Percentiles rank a stretch among this genome's conserved stretches.
Evolutionary conservation across 1,140 invertebrate genomes (phyloP).

Genomic region (Zaprionus gabonicus): DNA sequence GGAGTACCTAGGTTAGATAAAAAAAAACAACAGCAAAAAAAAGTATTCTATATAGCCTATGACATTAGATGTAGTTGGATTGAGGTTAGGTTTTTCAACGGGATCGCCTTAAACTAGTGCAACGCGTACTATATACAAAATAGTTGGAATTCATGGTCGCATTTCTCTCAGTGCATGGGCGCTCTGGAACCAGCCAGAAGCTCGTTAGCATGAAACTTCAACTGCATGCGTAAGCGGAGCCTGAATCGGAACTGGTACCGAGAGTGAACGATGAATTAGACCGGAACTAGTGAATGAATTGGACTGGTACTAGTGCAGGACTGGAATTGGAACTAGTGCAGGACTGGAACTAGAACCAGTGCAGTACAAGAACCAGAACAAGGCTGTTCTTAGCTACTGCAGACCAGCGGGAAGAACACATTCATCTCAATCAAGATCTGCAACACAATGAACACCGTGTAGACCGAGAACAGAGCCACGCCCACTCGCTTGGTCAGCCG

Average conservation of each 20-base stretch:
- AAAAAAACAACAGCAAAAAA: not conserved
- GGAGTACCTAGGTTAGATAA: slow-evolving; percentile 37
- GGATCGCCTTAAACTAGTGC: not conserved
- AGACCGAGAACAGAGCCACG: slow-evolving; percentile 86
- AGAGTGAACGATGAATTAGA: not conserved
- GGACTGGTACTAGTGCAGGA: not conserved
- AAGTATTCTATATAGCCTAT: slow-evolving; percentile 6
- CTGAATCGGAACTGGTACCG: not conserved
- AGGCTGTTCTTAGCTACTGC: slow-evolving; percentile 46
- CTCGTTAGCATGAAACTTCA: slow-evolving; percentile 27
- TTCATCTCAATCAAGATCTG: slow-evolving; percentile 84
- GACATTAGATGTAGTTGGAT: not conserved
- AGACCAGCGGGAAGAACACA: slow-evolving; percentile 77
- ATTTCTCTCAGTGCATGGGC: slow-evolving; percentile 2
- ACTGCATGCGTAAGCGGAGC: not conserved
- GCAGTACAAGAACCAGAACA: not conserved
- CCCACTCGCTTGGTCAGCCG: slow-evolving; percentile 87
- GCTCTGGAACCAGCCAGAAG: slow-evolving; percentile 40
- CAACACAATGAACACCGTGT: slow-evolving; percentile 86
- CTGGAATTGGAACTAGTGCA: not conserved
- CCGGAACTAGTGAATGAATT: not conserved
- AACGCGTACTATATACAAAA: slow-evolving; percentile 5
- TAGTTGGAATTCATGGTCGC: not conserved
- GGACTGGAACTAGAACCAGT: not conserved
- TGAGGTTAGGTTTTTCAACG: not conserved